Conservation (phyloP, 2,888 invertebrate species). For the Coelinius sp. region DNA sequence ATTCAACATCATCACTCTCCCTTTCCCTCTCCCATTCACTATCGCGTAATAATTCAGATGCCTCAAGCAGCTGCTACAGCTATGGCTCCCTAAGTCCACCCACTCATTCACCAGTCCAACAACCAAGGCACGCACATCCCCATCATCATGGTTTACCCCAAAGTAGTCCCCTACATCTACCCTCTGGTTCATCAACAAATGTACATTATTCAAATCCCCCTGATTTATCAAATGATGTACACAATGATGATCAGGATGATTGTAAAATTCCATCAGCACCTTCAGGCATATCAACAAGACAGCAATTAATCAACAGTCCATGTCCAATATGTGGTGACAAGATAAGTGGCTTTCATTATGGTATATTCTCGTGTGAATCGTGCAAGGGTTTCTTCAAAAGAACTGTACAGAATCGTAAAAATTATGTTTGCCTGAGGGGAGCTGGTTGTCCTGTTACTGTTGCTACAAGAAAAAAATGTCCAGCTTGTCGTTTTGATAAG, state of each 20-base stretch:
- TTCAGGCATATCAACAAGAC: slow-evolving; percentile 84
- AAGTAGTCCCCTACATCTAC: slow-evolving; percentile 73
- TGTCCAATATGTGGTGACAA: slow-evolving; percentile 97
- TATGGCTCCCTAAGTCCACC: slow-evolving; percentile 78
- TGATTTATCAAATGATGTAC: slow-evolving; percentile 60
- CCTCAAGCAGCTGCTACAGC: slow-evolving; percentile 91
- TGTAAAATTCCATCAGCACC: slow-evolving; percentile 73
- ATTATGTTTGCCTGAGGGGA: slow-evolving; percentile 93
- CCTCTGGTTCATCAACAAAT: slow-evolving; percentile 50
- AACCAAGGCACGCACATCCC: slow-evolving; percentile 70
- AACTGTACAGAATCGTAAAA: slow-evolving; percentile 98
- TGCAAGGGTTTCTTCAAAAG: slow-evolving; percentile 99
- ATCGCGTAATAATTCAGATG: slow-evolving; percentile 91
- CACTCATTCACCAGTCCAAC: slow-evolving; percentile 89
- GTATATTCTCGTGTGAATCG: slow-evolving; percentile 97
- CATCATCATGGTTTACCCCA: slow-evolving; percentile 66
- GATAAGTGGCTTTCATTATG: slow-evolving; percentile 97
- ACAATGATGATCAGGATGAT: slow-evolving; percentile 55
- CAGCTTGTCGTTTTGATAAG: slow-evolving; percentile 96
- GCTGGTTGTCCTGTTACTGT: slow-evolving; percentile 94
- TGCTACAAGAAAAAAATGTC: slow-evolving; percentile 95
- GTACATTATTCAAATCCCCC: slow-evolving; percentile 59
- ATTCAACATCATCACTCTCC: slow-evolving; percentile 70
- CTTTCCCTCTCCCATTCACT: slow-evolving; percentile 84
- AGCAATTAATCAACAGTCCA: slow-evolving; percentile 92